Percentiles rank a stretch among this genome's conserved stretches.
Evolutionary conservation across 2,888 invertebrate genomes (phyloP).

Genomic region (Lepetodrilus schrolli): DNA sequence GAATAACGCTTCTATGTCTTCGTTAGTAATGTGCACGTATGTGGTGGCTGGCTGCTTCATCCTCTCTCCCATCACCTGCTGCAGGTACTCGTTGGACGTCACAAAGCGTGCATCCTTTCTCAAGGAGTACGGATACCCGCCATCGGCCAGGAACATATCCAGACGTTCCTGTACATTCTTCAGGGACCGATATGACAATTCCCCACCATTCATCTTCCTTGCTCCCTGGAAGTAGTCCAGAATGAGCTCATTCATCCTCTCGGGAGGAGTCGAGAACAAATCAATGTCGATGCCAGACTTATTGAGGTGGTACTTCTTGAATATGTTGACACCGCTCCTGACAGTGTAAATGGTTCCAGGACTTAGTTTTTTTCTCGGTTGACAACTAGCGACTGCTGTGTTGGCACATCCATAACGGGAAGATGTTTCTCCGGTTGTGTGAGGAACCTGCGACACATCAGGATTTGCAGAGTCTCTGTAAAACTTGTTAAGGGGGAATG

Average conservation of each 20-base stretch:
- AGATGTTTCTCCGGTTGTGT: too few species aligned
- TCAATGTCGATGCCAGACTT: conserved; percentile 10
- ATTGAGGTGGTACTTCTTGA: not conserved
- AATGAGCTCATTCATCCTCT: not conserved
- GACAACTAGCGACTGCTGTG: too few species aligned
- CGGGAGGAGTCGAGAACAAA: not conserved
- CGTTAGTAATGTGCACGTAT: not conserved
- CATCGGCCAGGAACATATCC: not conserved
- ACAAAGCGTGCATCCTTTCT: not conserved
- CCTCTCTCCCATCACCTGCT: not conserved
- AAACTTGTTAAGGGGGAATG: too few species aligned
- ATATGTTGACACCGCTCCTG: not conserved
- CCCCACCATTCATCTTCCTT: not conserved
- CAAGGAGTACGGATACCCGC: not conserved
- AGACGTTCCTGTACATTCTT: not conserved
- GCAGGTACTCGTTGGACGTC: not conserved
- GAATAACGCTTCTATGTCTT: conserved; percentile 8
- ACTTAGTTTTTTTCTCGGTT: not conserved
- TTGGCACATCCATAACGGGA: too few species aligned
- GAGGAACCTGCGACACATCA: too few species aligned
- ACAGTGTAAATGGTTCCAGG: not conserved
- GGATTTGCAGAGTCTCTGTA: too few species aligned
- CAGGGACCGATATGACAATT: not conserved
- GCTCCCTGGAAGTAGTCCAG: not conserved
- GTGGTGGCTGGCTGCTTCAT: not conserved